Evolutionary conservation across 2,888 invertebrate genomes (phyloP).

Genomic region (Branchellion lobata): DNA sequence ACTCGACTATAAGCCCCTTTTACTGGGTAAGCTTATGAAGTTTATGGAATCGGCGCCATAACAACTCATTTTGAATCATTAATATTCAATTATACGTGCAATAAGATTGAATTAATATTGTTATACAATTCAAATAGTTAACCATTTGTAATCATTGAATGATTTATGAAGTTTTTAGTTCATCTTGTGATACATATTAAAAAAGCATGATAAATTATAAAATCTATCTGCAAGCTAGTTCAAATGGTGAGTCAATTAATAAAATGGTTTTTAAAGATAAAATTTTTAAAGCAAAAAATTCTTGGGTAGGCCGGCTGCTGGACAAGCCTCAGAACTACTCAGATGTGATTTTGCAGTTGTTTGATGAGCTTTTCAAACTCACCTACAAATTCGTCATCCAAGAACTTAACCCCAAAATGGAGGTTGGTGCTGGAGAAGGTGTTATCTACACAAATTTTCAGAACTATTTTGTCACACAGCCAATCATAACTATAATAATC

Average conservation of each 20-base stretch:
- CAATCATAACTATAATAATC: too few relatives aligned
- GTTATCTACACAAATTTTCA: background rate
- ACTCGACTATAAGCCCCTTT: constrained; percentile 85
- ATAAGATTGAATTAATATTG: background rate
- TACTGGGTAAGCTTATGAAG: constrained; percentile 72
- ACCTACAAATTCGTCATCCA: constrained; percentile 82
- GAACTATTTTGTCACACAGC: constrained; percentile 6
- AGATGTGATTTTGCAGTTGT: constrained; percentile 71
- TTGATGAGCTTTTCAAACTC: constrained; percentile 74
- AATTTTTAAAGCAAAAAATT: background rate
- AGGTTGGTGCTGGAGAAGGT: constrained; percentile 53
- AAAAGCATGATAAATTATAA: too few relatives aligned
- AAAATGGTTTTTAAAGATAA: too few relatives aligned
- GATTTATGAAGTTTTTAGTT: constrained; percentile 6
- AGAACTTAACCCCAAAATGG: constrained; percentile 77
- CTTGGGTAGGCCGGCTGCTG: constrained; percentile 46
- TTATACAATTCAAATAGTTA: background rate
- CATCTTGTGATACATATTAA: too few relatives aligned
- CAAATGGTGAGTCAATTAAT: too few relatives aligned
- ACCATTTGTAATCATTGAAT: too few relatives aligned
- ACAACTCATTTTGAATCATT: background rate
- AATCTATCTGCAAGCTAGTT: too few relatives aligned
- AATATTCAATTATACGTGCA: background rate
- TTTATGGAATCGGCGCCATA: too few relatives aligned
- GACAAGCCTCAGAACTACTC: constrained; percentile 62